Evolutionary conservation across 2,888 invertebrate species (phyloP), one percentile per base, ranked within the genome.

Genomic region (Sesia apiformis): DNA sequence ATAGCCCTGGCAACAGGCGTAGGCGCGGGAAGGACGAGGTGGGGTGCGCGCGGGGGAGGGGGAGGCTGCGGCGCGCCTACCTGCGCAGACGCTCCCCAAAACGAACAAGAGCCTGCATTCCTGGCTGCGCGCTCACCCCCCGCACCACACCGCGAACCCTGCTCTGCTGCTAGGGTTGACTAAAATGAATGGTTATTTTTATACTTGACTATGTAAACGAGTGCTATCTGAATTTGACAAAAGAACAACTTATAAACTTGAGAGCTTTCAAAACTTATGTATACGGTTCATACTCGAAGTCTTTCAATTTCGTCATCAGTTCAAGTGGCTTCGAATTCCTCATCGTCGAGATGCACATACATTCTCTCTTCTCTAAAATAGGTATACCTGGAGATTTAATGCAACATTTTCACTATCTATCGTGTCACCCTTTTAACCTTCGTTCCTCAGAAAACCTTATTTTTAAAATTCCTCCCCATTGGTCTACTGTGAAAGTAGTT

Each of bases 71-170:
- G 71, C 74, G 76, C 79, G 83, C 83, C 79, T 86, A 86, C 86
- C 88, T 87, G 88, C 87, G 52, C 52, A 74, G 84, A 83, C 88
- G 87, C 80, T 80, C 81, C 81, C 87, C 87, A 89, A 89, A 89
- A 88, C 78, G 86, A 88, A 81, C 82, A 86, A 89, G 88, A 87
- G 79, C 66, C 78, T 70, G 82, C 88, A 87, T 88, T 87, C 88
- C 87, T 64, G 71, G 70, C 70, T 74, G 70, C 70, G 64, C 74
- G 23, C 66, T 72, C 75, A 70, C 78, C 65, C 72, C 65, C 65
- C 64, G 60, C 67, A 59, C 63, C 63, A 60, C 59, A 56, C 61
- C 64, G 58, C 66, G 63, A 58, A 57, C 55, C 54, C 53, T 55
- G 52, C 57, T 52, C 52, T 61, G 59, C 57, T 60, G 62, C 57